phyloP scores from a whole-genome alignment of 64 coral and sea anemone species.

The Platygyra sinensis region DNA sequence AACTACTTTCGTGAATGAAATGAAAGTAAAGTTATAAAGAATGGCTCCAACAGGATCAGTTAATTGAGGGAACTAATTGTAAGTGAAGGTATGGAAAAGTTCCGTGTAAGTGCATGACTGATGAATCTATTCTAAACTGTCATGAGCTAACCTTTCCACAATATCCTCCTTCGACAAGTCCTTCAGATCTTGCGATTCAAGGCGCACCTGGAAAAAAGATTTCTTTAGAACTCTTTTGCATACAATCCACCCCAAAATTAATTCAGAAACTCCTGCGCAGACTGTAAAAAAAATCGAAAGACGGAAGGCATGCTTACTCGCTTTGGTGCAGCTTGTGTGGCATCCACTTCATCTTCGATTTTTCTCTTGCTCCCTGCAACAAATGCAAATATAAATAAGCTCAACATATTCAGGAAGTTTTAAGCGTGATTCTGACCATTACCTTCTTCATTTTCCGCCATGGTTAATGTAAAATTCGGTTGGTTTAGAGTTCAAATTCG shows the following conservation, averaged over 20 bases:
- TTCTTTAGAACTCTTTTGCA: not conserved
- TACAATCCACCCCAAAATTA: not conserved
- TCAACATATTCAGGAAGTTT: not conserved
- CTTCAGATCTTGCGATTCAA: slow-evolving; percentile 48
- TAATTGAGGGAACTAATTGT: not conserved
- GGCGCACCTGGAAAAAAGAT: slow-evolving; percentile 19
- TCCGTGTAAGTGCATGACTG: not conserved
- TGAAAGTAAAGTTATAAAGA: too few species aligned
- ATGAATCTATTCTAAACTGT: slow-evolving; percentile 4
- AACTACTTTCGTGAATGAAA: too few species aligned
- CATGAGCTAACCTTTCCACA: slow-evolving; percentile 20
- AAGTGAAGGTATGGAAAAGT: not conserved
- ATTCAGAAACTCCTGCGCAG: not conserved
- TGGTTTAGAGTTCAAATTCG: not conserved
- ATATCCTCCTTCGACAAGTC: slow-evolving; percentile 34
- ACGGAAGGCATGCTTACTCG: slow-evolving; percentile 55
- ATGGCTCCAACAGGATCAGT: not conserved
- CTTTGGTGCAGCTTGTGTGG: slow-evolving; percentile 65
- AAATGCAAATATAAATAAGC: slow-evolving; percentile 19
- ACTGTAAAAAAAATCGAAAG: not conserved
- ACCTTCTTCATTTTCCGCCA: slow-evolving; percentile 94
- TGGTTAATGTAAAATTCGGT: slow-evolving; percentile 9
- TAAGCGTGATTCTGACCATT: slow-evolving; percentile 1
- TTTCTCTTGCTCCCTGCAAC: slow-evolving; percentile 65
- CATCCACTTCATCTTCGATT: slow-evolving; percentile 23